These are phyloP conservation scores for Austrolebias charrua DNA, from an alignment of 2,797 vertebrate species.

Conservation along the genomic window DNA sequence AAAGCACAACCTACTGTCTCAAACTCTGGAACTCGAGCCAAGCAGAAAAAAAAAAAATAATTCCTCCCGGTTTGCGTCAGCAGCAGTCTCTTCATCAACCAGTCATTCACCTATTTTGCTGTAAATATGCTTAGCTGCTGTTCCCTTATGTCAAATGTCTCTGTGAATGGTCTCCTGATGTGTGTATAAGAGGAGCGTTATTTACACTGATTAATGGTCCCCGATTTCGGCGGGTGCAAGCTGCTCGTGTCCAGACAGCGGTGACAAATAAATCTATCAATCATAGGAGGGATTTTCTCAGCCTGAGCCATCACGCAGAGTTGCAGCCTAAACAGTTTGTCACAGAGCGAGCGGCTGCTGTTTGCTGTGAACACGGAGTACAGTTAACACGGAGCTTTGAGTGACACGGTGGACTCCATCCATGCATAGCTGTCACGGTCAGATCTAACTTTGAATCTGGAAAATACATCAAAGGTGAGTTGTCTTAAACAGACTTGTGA, in stretches of 20 bases:
- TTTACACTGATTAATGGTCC: conserved; percentile 82
- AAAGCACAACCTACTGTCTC: conserved; percentile 53
- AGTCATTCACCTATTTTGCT: conserved; percentile 47
- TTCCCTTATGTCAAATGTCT: conserved; percentile 65
- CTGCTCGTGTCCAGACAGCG: conserved; percentile 66
- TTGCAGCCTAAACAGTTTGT: conserved; percentile 78
- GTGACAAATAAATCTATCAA: conserved; percentile 84
- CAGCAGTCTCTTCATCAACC: conserved; percentile 55
- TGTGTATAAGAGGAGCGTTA: conserved; percentile 74
- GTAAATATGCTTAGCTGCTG: conserved; percentile 50
- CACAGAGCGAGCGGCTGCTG: conserved; percentile 30
- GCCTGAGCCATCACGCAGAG: conserved; percentile 73
- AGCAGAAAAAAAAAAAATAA: conserved; percentile 60
- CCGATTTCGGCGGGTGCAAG: conserved; percentile 61
- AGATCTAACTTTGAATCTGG: not conserved
- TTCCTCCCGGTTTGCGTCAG: conserved; percentile 65
- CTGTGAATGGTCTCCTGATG: conserved; percentile 65
- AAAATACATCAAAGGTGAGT: too few relatives aligned
- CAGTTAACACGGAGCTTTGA: conserved; percentile 61
- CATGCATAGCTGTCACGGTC: not conserved
- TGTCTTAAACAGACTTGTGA: too few relatives aligned
- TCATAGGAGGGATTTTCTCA: conserved; percentile 74
- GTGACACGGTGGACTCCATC: conserved; percentile 7
- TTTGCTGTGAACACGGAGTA: conserved; percentile 52
- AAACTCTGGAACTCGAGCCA: conserved; percentile 40